Base-by-base conservation (phyloP, 1,140 invertebrate genomes). In the Sitophilus oryzae region DNA sequence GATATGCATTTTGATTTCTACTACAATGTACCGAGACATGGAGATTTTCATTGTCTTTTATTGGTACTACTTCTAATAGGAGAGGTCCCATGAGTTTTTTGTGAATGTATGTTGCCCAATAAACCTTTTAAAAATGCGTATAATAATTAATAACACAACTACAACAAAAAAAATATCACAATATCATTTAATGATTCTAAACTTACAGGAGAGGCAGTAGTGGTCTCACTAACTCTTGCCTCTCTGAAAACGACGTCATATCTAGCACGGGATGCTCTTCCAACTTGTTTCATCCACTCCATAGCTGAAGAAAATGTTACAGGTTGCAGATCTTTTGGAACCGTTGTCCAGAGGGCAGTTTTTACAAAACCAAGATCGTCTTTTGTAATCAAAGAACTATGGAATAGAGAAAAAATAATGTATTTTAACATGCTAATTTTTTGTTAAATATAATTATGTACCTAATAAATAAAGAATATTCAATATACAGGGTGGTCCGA, bases 211-310 rank as follows among this genome's bases (percentile, higher is more conserved):
- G 70, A 69, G 37, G 60, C 64, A 36, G 22, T 30, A 44, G 65
- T 66, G 14, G 67, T 46, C 58, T 71, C 68, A 18, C 63, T 49
- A 6, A 67, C 23, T 36, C 63, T 55, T 1, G 66, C 66, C 41
- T 69, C 60, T 38, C 66, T 61, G 18, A 70, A 69, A 23, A 71
- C 61, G 3, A 69, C 66, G 14, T 65, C 56, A 40, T 67, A 69
- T 23, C 66, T 67, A 8, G 56, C 46, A 40, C 46, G 60, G 6
- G 67, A 65, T 10, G 62, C 63, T 15, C 69, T 52, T 8, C 66
- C 67, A 1, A 69, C 60, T 55, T 68, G 38, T 40, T 63, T 52
- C 10, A 64, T 66, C 70, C 68, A 71, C 2, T 54, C 19, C 20
- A 71, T 54, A 9, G 61, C 61, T 0, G 64, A 68, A 18, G 35